These are phyloP conservation scores for Sarcoramphus papa DNA, from an alignment of 2,797 vertebrate genomes.

Conservation along the genomic window DNA sequence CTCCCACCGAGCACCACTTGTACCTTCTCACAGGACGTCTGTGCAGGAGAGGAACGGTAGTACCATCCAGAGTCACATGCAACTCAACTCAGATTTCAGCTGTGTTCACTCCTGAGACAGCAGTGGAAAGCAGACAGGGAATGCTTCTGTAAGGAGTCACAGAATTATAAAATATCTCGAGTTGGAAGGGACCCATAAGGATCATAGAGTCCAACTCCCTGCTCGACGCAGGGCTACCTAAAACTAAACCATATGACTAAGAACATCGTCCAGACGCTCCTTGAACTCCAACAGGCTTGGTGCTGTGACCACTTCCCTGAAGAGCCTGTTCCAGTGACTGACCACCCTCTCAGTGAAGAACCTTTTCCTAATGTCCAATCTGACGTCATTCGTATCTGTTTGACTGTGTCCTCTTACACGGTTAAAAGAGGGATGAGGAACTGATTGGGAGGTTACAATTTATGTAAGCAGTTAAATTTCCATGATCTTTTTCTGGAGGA, in stretches of 20 bases:
- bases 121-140: background rate
- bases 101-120: background rate
- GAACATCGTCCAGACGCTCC: background rate
- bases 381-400: background rate
- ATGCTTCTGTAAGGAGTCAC: background rate
- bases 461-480: background rate
- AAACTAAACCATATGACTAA: background rate
- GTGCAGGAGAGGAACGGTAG: background rate
- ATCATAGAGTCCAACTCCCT: background rate
- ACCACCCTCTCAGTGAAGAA: background rate
- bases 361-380: background rate
- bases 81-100: background rate
- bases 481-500: background rate
- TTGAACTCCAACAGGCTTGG: background rate
- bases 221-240: background rate
- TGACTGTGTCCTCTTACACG: background rate
- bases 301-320: background rate
- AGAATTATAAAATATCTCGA: background rate
- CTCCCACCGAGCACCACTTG: background rate
- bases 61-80: background rate
- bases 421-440: background rate
- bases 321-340: background rate
- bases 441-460: background rate
- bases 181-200: background rate
- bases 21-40: background rate